Percentiles rank a stretch among this genome's conserved stretches.
Conservation (phyloP, 2,113 vertebrate species). For the Falcunculus frontatus region DNA sequence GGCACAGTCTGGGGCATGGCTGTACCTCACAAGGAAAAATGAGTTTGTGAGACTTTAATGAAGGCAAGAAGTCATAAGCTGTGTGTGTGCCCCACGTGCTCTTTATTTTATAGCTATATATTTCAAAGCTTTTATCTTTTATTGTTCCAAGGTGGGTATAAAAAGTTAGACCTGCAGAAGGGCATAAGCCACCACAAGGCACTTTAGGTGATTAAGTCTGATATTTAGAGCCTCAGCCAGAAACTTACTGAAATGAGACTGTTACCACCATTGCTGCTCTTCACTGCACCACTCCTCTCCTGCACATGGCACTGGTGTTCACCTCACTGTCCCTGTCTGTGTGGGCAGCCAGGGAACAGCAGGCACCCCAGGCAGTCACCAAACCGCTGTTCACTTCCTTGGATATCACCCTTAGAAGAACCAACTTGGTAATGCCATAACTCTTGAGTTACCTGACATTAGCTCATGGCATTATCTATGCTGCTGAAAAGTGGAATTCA, state of each 20-base stretch:
- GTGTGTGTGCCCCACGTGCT: neutral
- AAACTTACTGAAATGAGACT: neutral
- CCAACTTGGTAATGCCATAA: accelerated
- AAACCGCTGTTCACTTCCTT: neutral
- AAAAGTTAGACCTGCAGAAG: neutral
- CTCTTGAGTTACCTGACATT: neutral
- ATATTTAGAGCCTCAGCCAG: neutral
- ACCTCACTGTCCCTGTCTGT: neutral
- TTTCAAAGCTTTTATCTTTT: constrained; percentile 14
- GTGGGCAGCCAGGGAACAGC: neutral
- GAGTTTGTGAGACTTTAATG: neutral
- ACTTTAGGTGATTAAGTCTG: neutral
- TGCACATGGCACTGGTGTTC: neutral
- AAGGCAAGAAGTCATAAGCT: neutral
- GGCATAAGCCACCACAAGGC: neutral
- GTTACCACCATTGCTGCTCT: neutral
- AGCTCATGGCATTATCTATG: neutral
- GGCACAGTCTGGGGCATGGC: neutral
- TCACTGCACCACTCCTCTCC: neutral
- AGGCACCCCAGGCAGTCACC: neutral
- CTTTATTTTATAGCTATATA: neutral
- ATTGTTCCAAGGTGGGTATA: neutral
- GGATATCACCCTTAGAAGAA: neutral
- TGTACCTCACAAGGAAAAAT: neutral
- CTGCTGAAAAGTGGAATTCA: neutral